Base-by-base conservation (phyloP, 2,113 vertebrate genomes). In the Centropristis striata region DNA sequence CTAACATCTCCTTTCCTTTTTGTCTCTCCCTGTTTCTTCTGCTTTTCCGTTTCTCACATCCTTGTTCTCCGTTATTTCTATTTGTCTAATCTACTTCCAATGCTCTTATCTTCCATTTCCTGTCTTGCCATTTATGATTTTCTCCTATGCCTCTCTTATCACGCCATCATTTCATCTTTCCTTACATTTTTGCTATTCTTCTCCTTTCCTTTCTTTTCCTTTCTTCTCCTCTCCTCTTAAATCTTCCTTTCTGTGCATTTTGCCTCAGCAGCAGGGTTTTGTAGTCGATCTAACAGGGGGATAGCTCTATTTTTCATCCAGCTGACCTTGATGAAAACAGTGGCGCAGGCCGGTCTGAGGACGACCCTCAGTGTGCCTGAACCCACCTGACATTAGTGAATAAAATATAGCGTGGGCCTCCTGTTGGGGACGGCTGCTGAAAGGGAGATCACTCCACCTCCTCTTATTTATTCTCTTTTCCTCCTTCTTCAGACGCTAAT, bases 331-430 rank as follows among this genome's bases (percentile, higher is more conserved):
- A 87, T 90, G 85, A 89, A 90, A 90, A 85, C 55, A 75, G 74
- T 55, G 68, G 77, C 84, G 80, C 55, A 39, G 63, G 51, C 76
- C 68, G 9, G 80, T 87, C 80, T 75, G 71, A 81, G 83, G 81
- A 84, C 55, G 64, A 85, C 84, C 87, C 85, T 75, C 71, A 88
- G 66, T 86, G 72, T 73, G 77, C 77, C 83, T 87, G 86, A 88
- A 84, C 86, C 81, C 86, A 89, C 81, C 92, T 93, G 93, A 95
- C 93, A 95, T 89, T 79, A 81, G 86, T 94, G 93, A 93, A 94
- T 92, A 92, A 93, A 94, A 94, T 90, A 92, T 93, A 79, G 81
- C 47, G 10, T 37, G 55, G 83, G 84, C 86, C 85, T 87, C 81
- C 87, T 89, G 86, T 86, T 85, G 76, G 83, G 86, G 84, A 92